Evolutionary conservation across 2,113 vertebrate genomes (phyloP), one percentile per base, ranked within the genome.

Genomic region (Suricata suricatta): DNA sequence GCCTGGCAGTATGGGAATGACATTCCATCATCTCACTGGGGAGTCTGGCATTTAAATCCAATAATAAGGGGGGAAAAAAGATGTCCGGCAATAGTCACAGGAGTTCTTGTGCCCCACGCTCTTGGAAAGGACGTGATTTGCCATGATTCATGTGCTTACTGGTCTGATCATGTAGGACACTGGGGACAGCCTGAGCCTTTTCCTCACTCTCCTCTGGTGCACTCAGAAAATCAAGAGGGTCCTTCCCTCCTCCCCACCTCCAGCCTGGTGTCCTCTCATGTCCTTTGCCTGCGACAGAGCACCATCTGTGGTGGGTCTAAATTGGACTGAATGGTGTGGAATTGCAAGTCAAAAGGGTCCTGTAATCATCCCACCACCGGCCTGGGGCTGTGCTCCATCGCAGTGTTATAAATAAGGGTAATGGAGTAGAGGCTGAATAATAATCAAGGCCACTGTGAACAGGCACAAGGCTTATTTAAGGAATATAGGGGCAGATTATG

Each of bases 321-420:
- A 96, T 90, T 97, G 98, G 97, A 98, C 97, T 95, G 98, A 95
- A 98, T 97, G 89, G 96, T 97, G 98, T 95, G 97, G 98, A 98
- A 98, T 98, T 98, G 96, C 97, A 98, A 98, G 98, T 98, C 98
- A 98, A 98, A 98, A 98, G 98, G 98, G 90, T 97, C 80, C 97
- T 98, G 96, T 98, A 98, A 98, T 99, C 98, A 98, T 98, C 98
- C 92, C 4, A 0, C 68, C n/a, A 80, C 96, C 1, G 8, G 98
- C 98, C 98, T 72, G 87, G 95, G 98, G 98, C 98, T 72, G 35
- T 14, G 83, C 69, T 50, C 90, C 93, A 95, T 96, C 33, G 66
- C 90, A 21, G 84, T 15, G 74, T 98, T 98, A 97, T 98, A 98
- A 99, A 98, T 98, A 98, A 98, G 97, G 97, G 98, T 98, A 98